Base-by-base conservation (phyloP, 1,140 invertebrate species). In the Diprion similis region DNA sequence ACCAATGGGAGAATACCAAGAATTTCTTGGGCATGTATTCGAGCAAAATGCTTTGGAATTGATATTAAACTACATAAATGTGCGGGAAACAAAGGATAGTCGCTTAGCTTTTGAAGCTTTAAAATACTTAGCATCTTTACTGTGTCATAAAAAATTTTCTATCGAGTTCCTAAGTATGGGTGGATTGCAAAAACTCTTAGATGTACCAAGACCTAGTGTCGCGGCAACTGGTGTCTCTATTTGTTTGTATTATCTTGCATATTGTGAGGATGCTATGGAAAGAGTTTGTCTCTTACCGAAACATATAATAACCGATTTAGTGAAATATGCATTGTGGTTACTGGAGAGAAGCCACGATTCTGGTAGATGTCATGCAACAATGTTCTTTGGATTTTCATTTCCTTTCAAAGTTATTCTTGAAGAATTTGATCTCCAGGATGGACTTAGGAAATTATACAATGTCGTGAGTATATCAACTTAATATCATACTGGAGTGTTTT, bases 191-290 rank as follows among this genome's bases (percentile, higher is more conserved):
- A 90, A 92, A 77, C 89, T 99, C 46, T 86, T 99, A 6, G 93
- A 96, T 82, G 95, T 99, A 6, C 95, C 96, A 8, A 90, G 95
- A 48, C 97, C 97, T 4, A 98, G 96, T 59, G 93, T 99, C 46
- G 96, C 97, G 2, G 96, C 98, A 0, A 98, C 97, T 1, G 98
- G 97, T 11, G 97, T 99, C 10, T 97, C 97, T 0, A 95, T 99
- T 73, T 98, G 97, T 83, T 89, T 99, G 8, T 99, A 99, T 86
- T 99, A 99, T 87, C 89, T 99, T 66, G 96, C 97, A 0, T 99
- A 99, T 87, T 98, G 96, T 87, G 97, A 98, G 85, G 98, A 99
- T 86, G 96, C 97, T 0, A 98, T 99, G 95, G 97, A 99, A 87
- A 91, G 96, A 77, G 95, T 99, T 8, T 98, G 97, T 82, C 87